Conservation (phyloP, 2,113 vertebrate species). For the Chloroceryle aenea region DNA sequence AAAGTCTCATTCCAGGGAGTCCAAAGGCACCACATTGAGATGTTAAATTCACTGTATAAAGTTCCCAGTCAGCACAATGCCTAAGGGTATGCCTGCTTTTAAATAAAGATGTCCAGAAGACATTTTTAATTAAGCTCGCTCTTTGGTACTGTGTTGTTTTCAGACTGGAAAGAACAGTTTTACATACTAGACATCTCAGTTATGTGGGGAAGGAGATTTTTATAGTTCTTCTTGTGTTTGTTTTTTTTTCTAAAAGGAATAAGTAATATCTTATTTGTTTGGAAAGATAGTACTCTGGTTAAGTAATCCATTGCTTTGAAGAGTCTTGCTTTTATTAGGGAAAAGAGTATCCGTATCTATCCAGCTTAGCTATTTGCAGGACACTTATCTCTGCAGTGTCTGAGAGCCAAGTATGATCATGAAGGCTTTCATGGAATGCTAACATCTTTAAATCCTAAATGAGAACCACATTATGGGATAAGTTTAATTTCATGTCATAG, state of each 20-base stretch:
- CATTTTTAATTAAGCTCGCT: not conserved
- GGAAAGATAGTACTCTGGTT: not conserved
- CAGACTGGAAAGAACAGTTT: not conserved
- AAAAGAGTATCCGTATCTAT: not conserved
- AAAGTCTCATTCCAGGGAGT: not conserved
- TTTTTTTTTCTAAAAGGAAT: not conserved
- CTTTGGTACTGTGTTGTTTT: not conserved
- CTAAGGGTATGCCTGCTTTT: not conserved
- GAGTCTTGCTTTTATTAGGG: not conserved
- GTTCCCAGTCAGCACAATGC: not conserved
- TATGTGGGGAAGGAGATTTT: not conserved
- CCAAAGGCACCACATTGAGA: not conserved
- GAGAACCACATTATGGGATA: not conserved
- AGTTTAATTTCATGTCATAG: constrained; percentile 32
- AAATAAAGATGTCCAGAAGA: not conserved
- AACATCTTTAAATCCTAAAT: constrained; percentile 31
- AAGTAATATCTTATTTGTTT: constrained; percentile 16
- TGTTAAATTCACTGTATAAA: not conserved
- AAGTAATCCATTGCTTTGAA: not conserved
- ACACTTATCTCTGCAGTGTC: constrained; percentile 42
- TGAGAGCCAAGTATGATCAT: constrained; percentile 8
- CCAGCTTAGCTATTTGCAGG: constrained; percentile 14
- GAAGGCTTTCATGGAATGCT: not conserved
- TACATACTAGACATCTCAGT: not conserved
- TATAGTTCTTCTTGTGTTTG: not conserved